phyloP scores from a whole-genome alignment of 2,888 invertebrate species.

The Dioctria linearis region DNA sequence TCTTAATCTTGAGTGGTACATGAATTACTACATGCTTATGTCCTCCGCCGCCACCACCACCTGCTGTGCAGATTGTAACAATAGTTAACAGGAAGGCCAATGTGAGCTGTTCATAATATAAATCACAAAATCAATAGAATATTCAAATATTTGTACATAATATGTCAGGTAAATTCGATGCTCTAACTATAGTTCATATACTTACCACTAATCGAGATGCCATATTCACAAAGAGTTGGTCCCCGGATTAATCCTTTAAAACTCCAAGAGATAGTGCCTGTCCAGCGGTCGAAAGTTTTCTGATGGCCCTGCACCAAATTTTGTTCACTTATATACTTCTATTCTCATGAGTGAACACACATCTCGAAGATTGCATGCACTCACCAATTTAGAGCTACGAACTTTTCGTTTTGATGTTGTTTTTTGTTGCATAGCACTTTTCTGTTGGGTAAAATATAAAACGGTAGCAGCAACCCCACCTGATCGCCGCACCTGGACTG shows the following conservation, averaged over 20 bases:
- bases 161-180: neutral
- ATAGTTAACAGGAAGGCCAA: slow-evolving; percentile 71
- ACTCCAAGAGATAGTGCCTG: slow-evolving; percentile 7
- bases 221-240: slow-evolving; percentile 65
- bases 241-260: slow-evolving; percentile 56
- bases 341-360: slow-evolving; percentile 57
- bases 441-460: slow-evolving; percentile 15
- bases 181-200: slow-evolving; percentile 60
- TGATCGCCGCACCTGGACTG: neutral
- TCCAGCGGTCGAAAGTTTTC: slow-evolving; percentile 59
- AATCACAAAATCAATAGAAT: neutral
- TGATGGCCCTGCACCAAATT: slow-evolving; percentile 68
- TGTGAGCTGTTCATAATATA: slow-evolving; percentile 49
- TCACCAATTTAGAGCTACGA: slow-evolving; percentile 23
- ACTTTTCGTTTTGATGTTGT: neutral
- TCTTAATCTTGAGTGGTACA: slow-evolving; percentile 83
- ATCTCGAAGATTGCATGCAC: slow-evolving; percentile 50
- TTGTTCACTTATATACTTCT: slow-evolving; percentile 57
- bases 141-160: neutral
- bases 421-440: slow-evolving; percentile 19
- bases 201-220: slow-evolving; percentile 74
- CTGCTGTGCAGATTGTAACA: slow-evolving; percentile 69
- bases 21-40: slow-evolving; percentile 85
- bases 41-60: slow-evolving; percentile 71
- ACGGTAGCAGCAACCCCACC: slow-evolving; percentile 36